Evolutionary conservation across 2,888 invertebrate genomes (phyloP).

Genomic region (Lissocephala sabroskyi): DNA sequence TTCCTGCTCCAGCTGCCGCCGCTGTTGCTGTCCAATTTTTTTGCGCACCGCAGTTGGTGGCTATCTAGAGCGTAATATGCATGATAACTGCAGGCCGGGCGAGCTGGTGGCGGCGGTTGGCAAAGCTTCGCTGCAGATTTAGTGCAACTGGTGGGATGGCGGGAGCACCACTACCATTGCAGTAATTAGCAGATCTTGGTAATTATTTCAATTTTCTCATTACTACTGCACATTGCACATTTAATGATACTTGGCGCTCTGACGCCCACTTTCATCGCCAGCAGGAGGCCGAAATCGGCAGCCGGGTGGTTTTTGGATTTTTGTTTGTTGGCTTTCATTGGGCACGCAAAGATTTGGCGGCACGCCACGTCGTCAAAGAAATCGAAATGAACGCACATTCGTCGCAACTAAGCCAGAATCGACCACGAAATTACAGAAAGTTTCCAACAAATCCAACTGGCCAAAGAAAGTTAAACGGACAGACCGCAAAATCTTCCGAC

Average conservation of each 20-base stretch:
- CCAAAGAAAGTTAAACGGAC: no score
- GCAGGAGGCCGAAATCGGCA: background rate
- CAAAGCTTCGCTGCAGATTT: conserved; percentile 69
- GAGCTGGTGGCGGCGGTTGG: conserved; percentile 27
- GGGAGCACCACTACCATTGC: conserved; percentile 28
- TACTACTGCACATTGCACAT: conserved; percentile 22
- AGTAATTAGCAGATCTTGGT: conserved; percentile 54
- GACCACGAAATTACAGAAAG: no score
- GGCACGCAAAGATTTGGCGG: conserved; percentile 43
- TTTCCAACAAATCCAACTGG: no score
- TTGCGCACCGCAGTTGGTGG: conserved; percentile 33
- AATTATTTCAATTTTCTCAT: conserved; percentile 44
- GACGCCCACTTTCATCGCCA: conserved; percentile 65
- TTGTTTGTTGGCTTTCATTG: conserved; percentile 25
- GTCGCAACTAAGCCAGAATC: no score
- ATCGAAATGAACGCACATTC: conserved; percentile 44
- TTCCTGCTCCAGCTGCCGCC: conserved; percentile 8
- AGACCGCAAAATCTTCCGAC: no score
- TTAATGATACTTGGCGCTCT: conserved; percentile 39
- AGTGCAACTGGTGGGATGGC: conserved; percentile 46
- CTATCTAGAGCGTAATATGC: conserved; percentile 66
- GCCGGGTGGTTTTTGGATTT: background rate
- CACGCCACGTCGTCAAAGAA: conserved; percentile 30
- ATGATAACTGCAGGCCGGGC: conserved; percentile 38
- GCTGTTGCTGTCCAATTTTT: conserved; percentile 32